Conservation (phyloP, 2,113 vertebrate genomes). For the Helogale parvula region DNA sequence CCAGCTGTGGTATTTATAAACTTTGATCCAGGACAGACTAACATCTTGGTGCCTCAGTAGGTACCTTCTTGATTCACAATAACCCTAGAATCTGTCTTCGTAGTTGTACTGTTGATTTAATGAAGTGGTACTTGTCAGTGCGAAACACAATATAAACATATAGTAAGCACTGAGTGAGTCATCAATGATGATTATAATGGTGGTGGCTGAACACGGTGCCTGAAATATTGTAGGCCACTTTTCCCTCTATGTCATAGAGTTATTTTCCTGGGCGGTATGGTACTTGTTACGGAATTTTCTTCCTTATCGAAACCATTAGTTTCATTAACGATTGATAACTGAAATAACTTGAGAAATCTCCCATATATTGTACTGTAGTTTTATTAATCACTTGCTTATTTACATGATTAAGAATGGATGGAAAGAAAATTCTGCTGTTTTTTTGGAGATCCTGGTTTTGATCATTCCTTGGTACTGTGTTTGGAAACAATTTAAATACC, state of each 20-base stretch:
- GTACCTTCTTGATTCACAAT: neutral
- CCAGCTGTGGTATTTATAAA: neutral
- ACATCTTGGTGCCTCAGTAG: neutral
- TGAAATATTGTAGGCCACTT: neutral
- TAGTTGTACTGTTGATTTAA: neutral
- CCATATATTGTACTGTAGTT: neutral
- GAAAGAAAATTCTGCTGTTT: conserved; percentile 26
- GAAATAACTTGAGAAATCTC: conserved; percentile 28
- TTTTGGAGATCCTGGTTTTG: conserved; percentile 49
- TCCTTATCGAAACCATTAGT: conserved; percentile 22
- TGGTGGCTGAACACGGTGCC: neutral
- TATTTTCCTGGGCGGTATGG: neutral
- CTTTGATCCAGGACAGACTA: neutral
- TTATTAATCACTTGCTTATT: conserved; percentile 37
- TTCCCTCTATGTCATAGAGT: neutral
- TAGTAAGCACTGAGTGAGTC: neutral
- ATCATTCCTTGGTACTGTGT: conserved; percentile 24
- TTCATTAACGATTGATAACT: conserved; percentile 7
- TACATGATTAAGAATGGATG: conserved; percentile 24
- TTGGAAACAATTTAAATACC: conserved; percentile 61
- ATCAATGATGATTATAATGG: neutral
- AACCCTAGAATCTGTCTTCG: neutral
- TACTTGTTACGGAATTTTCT: conserved; percentile 8
- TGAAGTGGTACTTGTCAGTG: neutral
- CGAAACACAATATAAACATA: neutral